A percentile compares a stretch with the other conserved stretches of the same genome.
Conservation (phyloP, 2,113 vertebrate genomes). For the Epinephelus fuscoguttatus region DNA sequence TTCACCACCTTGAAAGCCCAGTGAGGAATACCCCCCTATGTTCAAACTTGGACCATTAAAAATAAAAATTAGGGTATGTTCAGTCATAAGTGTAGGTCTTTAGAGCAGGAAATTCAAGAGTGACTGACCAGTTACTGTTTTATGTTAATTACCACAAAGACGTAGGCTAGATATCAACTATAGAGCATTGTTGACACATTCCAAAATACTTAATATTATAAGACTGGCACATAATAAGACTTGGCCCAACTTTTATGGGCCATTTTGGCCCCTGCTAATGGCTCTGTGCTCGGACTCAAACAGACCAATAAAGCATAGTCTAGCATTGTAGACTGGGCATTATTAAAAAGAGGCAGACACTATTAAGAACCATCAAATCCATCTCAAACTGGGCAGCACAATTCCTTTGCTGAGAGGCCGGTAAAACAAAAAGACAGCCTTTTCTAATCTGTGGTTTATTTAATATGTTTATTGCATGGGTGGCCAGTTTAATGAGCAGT, state of each 20-base stretch:
- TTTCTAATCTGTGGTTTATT: conserved; percentile 79
- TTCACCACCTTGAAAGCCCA: conserved; percentile 75
- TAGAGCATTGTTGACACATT: conserved; percentile 64
- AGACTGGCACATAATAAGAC: conserved; percentile 78
- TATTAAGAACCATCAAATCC: conserved; percentile 80
- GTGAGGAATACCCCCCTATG: conserved; percentile 56
- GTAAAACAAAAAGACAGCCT: conserved; percentile 69
- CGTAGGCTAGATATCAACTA: conserved; percentile 58
- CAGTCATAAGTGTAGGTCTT: conserved; percentile 68
- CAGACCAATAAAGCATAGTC: conserved; percentile 82
- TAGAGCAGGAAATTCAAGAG: conserved; percentile 51
- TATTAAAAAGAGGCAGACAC: conserved; percentile 81
- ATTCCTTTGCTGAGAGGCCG: conserved; percentile 58
- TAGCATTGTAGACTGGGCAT: conserved; percentile 57
- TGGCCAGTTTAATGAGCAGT: conserved; percentile 78
- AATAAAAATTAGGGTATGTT: conserved; percentile 58
- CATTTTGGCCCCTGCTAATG: conserved; percentile 81
- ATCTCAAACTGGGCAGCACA: conserved; percentile 73
- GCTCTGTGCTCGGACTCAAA: conserved; percentile 80
- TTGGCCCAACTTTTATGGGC: conserved; percentile 82
- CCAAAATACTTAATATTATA: conserved; percentile 71
- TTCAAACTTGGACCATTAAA: conserved; percentile 59
- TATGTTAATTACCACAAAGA: conserved; percentile 71
- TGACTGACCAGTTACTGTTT: conserved; percentile 65
- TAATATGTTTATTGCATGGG: conserved; percentile 79